Evolutionary conservation across 2,113 vertebrate genomes (phyloP).

Genomic region (Carettochelys insculpta): DNA sequence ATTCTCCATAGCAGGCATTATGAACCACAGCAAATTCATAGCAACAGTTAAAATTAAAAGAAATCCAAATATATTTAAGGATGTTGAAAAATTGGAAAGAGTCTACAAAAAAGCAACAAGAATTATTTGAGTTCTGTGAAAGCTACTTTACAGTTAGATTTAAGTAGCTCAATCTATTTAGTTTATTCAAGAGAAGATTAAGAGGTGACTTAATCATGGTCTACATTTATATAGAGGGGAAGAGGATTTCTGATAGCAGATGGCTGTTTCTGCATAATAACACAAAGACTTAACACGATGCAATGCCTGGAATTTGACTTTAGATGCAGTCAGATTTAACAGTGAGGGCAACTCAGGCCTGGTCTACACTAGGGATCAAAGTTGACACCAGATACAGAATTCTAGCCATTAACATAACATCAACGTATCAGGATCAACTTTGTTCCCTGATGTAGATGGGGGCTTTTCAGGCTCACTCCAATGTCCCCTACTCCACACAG

Average conservation of each 20-base stretch:
- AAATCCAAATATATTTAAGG: neutral
- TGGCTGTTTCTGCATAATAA: neutral
- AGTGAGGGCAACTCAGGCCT: too few relatives aligned
- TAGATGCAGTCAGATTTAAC: neutral
- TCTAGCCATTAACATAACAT: too few relatives aligned
- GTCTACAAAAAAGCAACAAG: accelerated
- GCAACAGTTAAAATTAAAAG: neutral
- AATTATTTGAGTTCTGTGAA: neutral
- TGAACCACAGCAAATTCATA: neutral
- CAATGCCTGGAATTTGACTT: neutral
- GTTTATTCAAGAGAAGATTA: neutral
- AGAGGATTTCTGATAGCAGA: neutral
- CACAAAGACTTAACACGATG: constrained; percentile 1
- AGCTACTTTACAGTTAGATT: accelerated
- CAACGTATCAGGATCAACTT: too few relatives aligned
- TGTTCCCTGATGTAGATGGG: too few relatives aligned
- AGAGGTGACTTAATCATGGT: neutral
- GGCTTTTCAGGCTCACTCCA: too few relatives aligned
- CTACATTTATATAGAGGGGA: neutral
- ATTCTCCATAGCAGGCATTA: neutral
- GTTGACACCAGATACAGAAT: too few relatives aligned
- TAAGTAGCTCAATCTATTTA: accelerated
- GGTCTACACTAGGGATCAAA: too few relatives aligned
- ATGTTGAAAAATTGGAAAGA: neutral
- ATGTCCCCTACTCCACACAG: too few relatives aligned